Evolutionary conservation across 2,113 vertebrate species (phyloP), one percentile per base, ranked within the genome.

Genomic region (Lethenteron reissneri): DNA sequence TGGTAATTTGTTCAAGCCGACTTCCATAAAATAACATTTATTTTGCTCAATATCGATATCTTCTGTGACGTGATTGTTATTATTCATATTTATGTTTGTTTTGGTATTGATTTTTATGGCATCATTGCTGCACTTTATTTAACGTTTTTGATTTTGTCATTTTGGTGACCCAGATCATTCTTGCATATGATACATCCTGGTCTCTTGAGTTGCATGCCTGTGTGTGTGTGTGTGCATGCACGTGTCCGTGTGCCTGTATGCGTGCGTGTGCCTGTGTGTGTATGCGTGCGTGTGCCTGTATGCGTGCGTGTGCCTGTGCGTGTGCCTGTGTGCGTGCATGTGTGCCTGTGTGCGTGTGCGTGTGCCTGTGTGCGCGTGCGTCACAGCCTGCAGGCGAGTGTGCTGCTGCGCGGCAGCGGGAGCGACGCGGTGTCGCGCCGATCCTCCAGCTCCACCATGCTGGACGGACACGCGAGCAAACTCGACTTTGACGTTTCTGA

Each of bases 401-500:
- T 92, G 56, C 82, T 99, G 25, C 25, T 41, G 41, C 41, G 41
- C 2, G 41, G 41, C 41, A 41, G 41, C 76, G 83, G 83, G 72
- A 87, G 81, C 0, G 90, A 90, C 72, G 80, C 87, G 0, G 80
- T 83, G 0, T 88, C 92, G 2, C 79, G 91, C 56, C 78, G 85
- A n/a, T 92, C 90, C 1, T 96, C 91, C 72, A 88, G 83, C 80
- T 90, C 88, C 74, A 88, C 87, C 1, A 85, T 94, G 85, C 75
- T 89, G 80, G 87, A 92, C 0, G 83, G 84, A 57, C 79, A 80
- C 56, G 78, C 86, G 71, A 86, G 88, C 21, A 95, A 84, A 78
- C 90, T 99, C 75, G 90, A 99, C 70, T 97, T 99, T 74, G 94
- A 96, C 78, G 87, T 92, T 75, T 81, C 88, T 0, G 90, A 99